Evolutionary conservation across 2,888 invertebrate genomes (phyloP), one percentile per base, ranked within the genome.

Genomic region (Eurois occulta): DNA sequence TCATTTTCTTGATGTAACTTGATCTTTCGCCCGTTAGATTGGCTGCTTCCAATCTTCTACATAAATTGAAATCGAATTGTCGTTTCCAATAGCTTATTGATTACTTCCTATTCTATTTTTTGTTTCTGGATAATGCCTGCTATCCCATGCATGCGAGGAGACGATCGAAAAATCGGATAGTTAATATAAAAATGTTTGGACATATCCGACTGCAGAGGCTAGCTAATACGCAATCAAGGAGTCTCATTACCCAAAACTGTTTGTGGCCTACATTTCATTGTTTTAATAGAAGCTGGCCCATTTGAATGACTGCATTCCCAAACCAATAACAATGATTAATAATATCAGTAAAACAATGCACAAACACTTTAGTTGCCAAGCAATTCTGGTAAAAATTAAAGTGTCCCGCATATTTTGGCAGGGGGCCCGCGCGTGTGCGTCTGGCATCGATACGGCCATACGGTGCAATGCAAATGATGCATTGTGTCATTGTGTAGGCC

Each of bases 401-500:
- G 68, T 76, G 66, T 46, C n/a, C 21, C 52, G 52, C 32, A 71
- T 77, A 80, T 84, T 81, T 78, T 88, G 86, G 87, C 86, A 75
- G 28, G 28, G 13, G 24, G 75, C 86, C 85, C 68, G 65, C 60
- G 64, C 67, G 28, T 71, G 58, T 69, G 58, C n/a, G 52, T 48
- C 21, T 80, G 86, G 80, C 84, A 78, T 73, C 71, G 66, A 79
- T 69, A 62, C 70, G 41, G 58, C 64, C 35, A 67, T 48, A 72
- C 73, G 38, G 69, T 21, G 65, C 62, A 32, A 86, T 80, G 75
- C 75, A 77, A 85, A 85, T 83, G 52, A 77, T 76, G 62, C 69
- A 86, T 80, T 84, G 80, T 83, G 75, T 43, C 11, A 58, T 58
- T 58, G 64, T 76, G 48, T 16, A 32, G 60, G 46, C 41, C 43